Conservation (phyloP, 2,888 invertebrate genomes). For the Acleris holmiana region DNA sequence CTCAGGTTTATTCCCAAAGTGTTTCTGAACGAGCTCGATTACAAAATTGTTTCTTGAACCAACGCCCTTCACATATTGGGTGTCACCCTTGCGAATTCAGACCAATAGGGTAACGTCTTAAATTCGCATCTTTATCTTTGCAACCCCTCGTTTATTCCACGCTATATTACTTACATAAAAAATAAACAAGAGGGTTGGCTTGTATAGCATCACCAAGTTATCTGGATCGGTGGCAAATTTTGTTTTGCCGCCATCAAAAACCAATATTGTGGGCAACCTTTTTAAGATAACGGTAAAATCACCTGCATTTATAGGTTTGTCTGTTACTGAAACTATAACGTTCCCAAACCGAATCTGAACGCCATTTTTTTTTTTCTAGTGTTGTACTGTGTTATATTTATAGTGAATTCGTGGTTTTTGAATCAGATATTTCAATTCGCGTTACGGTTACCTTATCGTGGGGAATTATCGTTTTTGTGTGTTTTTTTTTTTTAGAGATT, state of each 20-base stretch:
- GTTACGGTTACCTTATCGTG: constrained; percentile 4
- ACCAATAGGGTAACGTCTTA: constrained; percentile 63
- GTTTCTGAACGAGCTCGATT: constrained; percentile 26
- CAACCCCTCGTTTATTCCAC: constrained; percentile 50
- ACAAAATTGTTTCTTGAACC: constrained; percentile 39
- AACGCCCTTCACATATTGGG: constrained; percentile 60
- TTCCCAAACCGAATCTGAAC: constrained; percentile 21
- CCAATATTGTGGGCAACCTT: not conserved
- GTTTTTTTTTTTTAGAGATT: not conserved
- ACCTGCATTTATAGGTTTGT: constrained; percentile 19
- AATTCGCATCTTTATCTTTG: constrained; percentile 65
- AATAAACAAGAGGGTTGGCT: constrained; percentile 59
- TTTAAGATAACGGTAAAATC: not conserved
- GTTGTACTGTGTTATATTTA: constrained; percentile 24
- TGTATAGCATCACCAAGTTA: constrained; percentile 34
- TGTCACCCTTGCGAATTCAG: constrained; percentile 61
- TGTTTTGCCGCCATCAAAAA: too few species aligned
- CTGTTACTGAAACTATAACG: constrained; percentile 13
- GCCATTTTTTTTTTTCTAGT: constrained; percentile 12
- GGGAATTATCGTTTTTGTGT: constrained; percentile 22
- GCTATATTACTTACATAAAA: constrained; percentile 60
- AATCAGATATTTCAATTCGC: constrained; percentile 32
- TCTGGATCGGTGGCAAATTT: constrained; percentile 5
- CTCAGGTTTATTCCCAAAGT: constrained; percentile 5
- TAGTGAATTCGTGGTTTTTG: constrained; percentile 33